These are phyloP conservation scores for Watsonalla cultraria DNA, from an alignment of 2,888 invertebrate genomes.

Conservation along the genomic window DNA sequence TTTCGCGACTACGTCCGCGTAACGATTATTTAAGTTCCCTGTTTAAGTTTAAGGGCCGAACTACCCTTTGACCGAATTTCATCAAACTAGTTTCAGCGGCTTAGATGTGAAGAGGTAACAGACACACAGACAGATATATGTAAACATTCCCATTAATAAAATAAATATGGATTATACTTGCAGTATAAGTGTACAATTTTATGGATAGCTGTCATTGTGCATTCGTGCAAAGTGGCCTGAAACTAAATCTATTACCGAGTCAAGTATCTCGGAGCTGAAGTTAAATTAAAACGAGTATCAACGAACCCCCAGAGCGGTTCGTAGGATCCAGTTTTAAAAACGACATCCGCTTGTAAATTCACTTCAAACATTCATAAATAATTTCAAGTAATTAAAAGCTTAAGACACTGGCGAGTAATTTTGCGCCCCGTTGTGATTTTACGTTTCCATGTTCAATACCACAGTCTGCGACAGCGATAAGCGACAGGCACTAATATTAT, in stretches of 20 bases:
- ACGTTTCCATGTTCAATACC: constrained; percentile 16
- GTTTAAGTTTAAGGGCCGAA: too few species aligned
- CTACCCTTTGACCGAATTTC: too few species aligned
- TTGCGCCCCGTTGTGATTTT: constrained; percentile 63
- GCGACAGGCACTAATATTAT: not conserved
- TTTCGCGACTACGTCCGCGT: too few species aligned
- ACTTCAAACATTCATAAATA: constrained; percentile 21
- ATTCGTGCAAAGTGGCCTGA: not conserved
- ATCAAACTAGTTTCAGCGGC: too few species aligned
- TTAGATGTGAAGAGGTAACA: too few species aligned
- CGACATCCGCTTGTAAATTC: constrained; percentile 23
- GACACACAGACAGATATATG: too few species aligned
- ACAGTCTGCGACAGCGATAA: not conserved
- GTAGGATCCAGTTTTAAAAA: constrained; percentile 1
- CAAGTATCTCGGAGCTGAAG: not conserved
- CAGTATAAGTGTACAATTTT: too few species aligned
- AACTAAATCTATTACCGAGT: not conserved
- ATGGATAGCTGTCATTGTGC: not conserved
- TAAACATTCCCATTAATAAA: too few species aligned
- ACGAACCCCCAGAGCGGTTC: constrained; percentile 4
- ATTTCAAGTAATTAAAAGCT: constrained; percentile 54
- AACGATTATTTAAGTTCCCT: too few species aligned
- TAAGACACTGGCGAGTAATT: constrained; percentile 39
- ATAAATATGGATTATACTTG: too few species aligned
- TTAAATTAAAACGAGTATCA: constrained; percentile 2